Evolutionary conservation across 2,797 vertebrate species (phyloP), one percentile per base, ranked within the genome.

Genomic region (Acanthis flammea): DNA sequence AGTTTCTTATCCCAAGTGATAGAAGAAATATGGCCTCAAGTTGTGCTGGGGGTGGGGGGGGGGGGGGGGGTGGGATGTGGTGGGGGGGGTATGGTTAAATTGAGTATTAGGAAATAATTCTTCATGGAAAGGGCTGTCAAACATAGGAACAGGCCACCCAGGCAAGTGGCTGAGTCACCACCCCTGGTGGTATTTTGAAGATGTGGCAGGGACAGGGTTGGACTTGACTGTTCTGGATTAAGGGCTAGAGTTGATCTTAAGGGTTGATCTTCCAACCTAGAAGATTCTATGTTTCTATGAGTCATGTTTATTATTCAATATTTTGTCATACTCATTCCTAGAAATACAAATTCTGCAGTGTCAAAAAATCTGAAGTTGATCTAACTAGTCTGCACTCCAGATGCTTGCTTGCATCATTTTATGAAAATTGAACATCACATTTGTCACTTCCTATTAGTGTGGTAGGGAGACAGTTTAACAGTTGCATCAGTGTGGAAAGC

Each of bases 1-100:
- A 22, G 21, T 54, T 28, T 70, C 18, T 54, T 65, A 31, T 37
- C 7, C 7, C 19, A 44, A 74, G 28, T 1, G 3, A 24, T 5
- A 54, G 63, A 18, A 75, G 33, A 66, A 13, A 71, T 65, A 74
- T 2, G 3, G 18, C 5, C 8, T 41, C 7, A 35, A 12, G 10
- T 41, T 86, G 9, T 2, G 1, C 12, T 6, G 11, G 55, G 17
- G 1, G 1, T 2, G 6, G 41, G 17, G 16, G 12, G 4, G 3
- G 11, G 7, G 10, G 3, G 14, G n/a, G n/a, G n/a, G n/a, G n/a
- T n/a, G 35, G 35, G 35, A 35, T 35, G 35, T 37, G n/a, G n/a
- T n/a, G n/a, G n/a, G 12, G 4, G 3, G 13, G 6, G 10, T 3
- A 12, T 39, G 57, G 27, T 51, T 70, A 72, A 24, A 27, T 4